Percentiles rank a stretch among this genome's conserved stretches.
Evolutionary conservation across 2,113 vertebrate species (phyloP).

Genomic region (Paramisgurnus dabryanus): DNA sequence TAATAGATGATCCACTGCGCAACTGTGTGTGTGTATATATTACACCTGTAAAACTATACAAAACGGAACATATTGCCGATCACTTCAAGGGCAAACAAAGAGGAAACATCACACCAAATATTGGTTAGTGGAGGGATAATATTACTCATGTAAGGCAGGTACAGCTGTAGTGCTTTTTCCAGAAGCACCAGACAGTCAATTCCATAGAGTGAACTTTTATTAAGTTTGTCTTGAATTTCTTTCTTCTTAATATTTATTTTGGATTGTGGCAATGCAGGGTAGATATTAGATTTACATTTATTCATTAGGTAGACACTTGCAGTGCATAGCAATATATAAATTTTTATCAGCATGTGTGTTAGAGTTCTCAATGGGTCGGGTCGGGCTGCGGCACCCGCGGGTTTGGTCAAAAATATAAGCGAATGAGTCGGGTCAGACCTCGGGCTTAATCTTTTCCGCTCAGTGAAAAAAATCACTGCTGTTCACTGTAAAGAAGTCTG

Average conservation of each 20-base stretch:
- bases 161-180: slow-evolving; percentile 13
- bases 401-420: no score
- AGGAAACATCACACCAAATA: slow-evolving; percentile 50
- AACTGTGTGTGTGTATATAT: slow-evolving; percentile 44
- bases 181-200: not conserved
- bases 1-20: slow-evolving; percentile 32
- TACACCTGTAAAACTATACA: slow-evolving; percentile 55
- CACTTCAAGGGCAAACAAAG: slow-evolving; percentile 34
- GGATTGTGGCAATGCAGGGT: not conserved
- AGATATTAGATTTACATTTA: no score
- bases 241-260: not conserved
- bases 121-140: slow-evolving; percentile 3
- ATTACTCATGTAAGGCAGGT: slow-evolving; percentile 32
- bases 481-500: no score
- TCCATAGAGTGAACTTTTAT: not conserved
- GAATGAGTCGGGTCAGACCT: no score
- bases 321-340: no score
- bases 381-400: no score
- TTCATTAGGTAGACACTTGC: no score
- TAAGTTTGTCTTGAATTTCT: not conserved
- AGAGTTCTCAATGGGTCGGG: no score
- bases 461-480: no score
- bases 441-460: no score
- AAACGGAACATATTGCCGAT: slow-evolving; percentile 21
- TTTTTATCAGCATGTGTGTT: no score